A percentile compares a stretch with the other conserved stretches of the same genome.
Evolutionary conservation across 2,113 vertebrate species (phyloP).

Genomic region (Alethe diademata): DNA sequence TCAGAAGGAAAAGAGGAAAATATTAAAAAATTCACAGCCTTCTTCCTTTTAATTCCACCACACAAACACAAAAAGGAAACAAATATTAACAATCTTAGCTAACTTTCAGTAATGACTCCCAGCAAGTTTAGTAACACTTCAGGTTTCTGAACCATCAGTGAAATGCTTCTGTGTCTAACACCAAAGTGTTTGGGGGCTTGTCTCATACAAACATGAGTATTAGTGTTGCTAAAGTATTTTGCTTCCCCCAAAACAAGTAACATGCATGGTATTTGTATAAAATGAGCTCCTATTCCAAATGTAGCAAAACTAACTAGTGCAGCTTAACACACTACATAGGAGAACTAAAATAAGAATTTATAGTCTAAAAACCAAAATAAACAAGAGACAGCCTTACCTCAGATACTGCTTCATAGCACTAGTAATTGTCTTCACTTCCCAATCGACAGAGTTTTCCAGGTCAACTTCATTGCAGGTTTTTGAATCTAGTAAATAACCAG

Average conservation of each 20-base stretch:
- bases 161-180: neutral
- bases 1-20: neutral
- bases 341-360: neutral
- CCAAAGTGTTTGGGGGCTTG: neutral
- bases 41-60: neutral
- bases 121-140: neutral
- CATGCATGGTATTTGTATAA: neutral
- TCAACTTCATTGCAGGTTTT: constrained; percentile 87
- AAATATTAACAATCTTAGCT: neutral
- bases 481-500: constrained; percentile 74
- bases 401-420: constrained; percentile 94
- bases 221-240: neutral
- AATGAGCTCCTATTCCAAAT: neutral
- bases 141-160: neutral
- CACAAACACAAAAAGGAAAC: neutral
- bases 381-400: constrained; percentile 74
- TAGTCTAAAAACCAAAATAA: neutral
- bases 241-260: neutral
- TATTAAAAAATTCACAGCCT: neutral
- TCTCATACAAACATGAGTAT: neutral
- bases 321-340: neutral
- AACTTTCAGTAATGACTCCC: neutral
- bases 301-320: rapidly evolving
- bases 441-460: constrained; percentile 84
- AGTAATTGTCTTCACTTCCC: constrained; percentile 96